A percentile compares a stretch with the other conserved stretches of the same genome.
Conservation (phyloP, 2,797 vertebrate species). For the Allobates femoralis region DNA sequence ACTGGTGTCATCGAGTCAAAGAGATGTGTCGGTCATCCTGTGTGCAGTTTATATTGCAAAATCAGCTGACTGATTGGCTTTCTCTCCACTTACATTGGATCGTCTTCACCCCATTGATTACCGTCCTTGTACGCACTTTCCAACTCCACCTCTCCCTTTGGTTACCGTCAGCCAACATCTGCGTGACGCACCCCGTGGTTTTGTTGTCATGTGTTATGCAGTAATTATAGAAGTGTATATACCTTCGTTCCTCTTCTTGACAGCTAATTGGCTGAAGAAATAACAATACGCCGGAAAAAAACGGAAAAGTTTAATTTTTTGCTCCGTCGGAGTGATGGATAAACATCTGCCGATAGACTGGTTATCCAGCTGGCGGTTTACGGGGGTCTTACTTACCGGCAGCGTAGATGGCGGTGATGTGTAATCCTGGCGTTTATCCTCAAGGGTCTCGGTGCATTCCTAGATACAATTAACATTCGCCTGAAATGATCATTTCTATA, state of each 20-base stretch:
- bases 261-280: conserved; percentile 28
- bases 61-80: too few relatives aligned
- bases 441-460: conserved; percentile 3
- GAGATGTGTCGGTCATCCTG: too few relatives aligned
- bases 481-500: conserved; percentile 24
- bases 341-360: conserved; percentile 23
- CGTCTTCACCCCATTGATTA: neutral
- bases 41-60: too few relatives aligned
- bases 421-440: conserved; percentile 23
- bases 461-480: conserved; percentile 44
- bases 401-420: neutral
- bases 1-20: too few relatives aligned
- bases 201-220: conserved; percentile 16
- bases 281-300: conserved; percentile 6
- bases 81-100: too few relatives aligned
- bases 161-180: neutral
- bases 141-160: neutral
- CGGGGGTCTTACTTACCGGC: conserved; percentile 25
- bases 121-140: neutral
- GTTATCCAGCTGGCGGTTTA: conserved; percentile 26
- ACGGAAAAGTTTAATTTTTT: neutral
- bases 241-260: conserved; percentile 3
- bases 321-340: neutral
- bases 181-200: conserved; percentile 2
- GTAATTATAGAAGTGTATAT: neutral